phyloP scores from a whole-genome alignment of 2,797 vertebrate species.

The Myotis daubentonii region DNA sequence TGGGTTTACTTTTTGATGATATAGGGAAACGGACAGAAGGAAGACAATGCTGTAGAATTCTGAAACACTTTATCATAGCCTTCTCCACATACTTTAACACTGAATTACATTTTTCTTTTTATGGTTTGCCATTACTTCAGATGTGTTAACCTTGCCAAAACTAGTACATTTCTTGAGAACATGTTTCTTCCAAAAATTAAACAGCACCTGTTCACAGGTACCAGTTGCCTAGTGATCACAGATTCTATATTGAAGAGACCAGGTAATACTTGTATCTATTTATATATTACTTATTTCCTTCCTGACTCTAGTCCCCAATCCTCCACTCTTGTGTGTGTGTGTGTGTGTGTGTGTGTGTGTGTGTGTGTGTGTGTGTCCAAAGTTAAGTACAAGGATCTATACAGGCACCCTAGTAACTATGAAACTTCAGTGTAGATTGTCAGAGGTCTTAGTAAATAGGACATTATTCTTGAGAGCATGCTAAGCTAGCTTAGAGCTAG shows the following conservation, averaged over 20 bases:
- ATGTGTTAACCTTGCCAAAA: constrained; percentile 35
- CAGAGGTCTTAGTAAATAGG: neutral
- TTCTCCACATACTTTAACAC: neutral
- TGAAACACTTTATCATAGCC: neutral
- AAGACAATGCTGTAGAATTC: neutral
- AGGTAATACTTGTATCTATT: neutral
- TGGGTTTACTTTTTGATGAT: neutral
- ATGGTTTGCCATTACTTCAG: constrained; percentile 3
- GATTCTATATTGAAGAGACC: neutral
- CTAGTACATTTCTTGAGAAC: constrained; percentile 5
- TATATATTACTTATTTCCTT: constrained; percentile 23
- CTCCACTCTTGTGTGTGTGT: neutral
- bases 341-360: neutral
- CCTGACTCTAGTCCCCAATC: neutral
- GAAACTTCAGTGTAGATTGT: neutral
- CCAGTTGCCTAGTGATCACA: neutral
- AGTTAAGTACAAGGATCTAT: neutral
- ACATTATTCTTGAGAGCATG: neutral
- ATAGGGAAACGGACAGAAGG: neutral
- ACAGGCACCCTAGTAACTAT: neutral
- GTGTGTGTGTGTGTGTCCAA: neutral
- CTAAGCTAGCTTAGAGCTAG: neutral
- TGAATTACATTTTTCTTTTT: constrained; percentile 24
- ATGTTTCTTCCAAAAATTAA: neutral
- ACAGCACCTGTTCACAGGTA: constrained; percentile 31